Conservation (phyloP, 2,888 invertebrate species). For the Drosophila fungiperda region DNA sequence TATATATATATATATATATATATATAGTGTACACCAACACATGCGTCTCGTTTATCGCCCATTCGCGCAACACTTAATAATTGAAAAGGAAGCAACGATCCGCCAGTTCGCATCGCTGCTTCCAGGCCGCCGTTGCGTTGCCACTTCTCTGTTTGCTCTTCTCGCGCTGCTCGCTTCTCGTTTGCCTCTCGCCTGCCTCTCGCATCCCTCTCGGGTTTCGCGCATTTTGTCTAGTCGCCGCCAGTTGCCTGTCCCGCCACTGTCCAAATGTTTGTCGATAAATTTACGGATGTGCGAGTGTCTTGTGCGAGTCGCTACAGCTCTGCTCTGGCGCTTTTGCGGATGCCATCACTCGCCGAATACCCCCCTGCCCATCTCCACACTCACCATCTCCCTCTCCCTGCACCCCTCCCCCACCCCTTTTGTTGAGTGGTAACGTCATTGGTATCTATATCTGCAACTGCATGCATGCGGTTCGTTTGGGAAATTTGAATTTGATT, state of each 20-base stretch:
- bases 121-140: slow-evolving; percentile 27
- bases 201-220: slow-evolving; percentile 2
- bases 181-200: neutral
- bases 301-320: slow-evolving; percentile 69
- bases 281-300: slow-evolving; percentile 81
- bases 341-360: slow-evolving; percentile 81
- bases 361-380: slow-evolving; percentile 13
- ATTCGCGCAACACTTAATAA: slow-evolving; percentile 82
- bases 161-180: neutral
- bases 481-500: slow-evolving; percentile 80
- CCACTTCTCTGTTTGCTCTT: slow-evolving; percentile 4
- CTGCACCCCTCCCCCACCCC: neutral
- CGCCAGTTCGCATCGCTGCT: slow-evolving; percentile 54
- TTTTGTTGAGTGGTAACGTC: slow-evolving; percentile 47
- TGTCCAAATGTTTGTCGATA: slow-evolving; percentile 82
- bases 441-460: slow-evolving; percentile 43
- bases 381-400: neutral
- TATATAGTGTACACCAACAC: slow-evolving; percentile 7
- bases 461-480: slow-evolving; percentile 57
- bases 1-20: neutral
- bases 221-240: slow-evolving; percentile 59
- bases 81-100: slow-evolving; percentile 83
- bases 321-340: slow-evolving; percentile 65
- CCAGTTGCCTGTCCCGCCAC: slow-evolving; percentile 52
- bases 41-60: slow-evolving; percentile 72